Evolutionary conservation across 2,888 invertebrate genomes (phyloP).

Genomic region (Tipula unca): DNA sequence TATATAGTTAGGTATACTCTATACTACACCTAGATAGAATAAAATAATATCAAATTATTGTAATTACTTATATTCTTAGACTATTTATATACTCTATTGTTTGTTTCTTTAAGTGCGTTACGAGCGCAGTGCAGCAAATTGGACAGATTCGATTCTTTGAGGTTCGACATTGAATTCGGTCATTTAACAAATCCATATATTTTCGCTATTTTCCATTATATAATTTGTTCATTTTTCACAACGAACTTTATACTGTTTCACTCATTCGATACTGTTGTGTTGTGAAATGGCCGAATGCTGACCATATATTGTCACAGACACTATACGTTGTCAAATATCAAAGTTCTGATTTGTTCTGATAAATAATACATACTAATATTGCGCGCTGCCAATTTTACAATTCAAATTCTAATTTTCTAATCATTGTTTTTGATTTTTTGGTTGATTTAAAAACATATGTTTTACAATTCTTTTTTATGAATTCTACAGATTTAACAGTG

Average conservation of each 20-base stretch:
- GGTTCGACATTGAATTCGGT: neutral
- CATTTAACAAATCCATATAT: too few species aligned
- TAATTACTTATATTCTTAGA: neutral
- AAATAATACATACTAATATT: neutral
- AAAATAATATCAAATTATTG: neutral
- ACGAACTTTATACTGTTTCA: too few species aligned
- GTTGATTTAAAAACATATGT: neutral
- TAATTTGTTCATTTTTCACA: too few species aligned
- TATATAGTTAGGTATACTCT: too few species aligned
- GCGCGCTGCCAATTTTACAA: neutral
- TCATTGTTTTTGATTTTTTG: neutral
- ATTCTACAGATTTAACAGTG: neutral
- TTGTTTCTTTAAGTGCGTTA: neutral
- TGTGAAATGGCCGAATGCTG: neutral
- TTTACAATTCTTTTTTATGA: neutral
- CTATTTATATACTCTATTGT: neutral
- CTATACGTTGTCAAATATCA: neutral
- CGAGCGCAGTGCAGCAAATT: neutral
- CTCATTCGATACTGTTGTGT: too few species aligned
- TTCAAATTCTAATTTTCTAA: neutral
- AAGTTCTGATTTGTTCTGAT: neutral
- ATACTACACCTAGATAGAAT: neutral
- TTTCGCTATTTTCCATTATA: too few species aligned
- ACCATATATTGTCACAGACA: neutral
- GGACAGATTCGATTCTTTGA: neutral